Evolutionary conservation across 2,797 vertebrate species (phyloP).

Genomic region (Carapus acus): DNA sequence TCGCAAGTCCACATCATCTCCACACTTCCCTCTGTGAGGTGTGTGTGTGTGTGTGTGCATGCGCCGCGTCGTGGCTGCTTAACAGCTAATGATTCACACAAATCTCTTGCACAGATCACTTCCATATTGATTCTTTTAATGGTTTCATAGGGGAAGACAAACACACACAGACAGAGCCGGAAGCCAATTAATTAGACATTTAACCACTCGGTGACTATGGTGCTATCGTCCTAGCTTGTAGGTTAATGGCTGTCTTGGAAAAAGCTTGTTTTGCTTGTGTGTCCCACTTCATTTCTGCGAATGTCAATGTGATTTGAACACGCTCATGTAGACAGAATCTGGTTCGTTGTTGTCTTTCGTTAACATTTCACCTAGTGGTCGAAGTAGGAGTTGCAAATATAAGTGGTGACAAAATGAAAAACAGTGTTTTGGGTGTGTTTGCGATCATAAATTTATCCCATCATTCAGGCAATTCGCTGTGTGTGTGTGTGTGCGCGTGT

Average conservation of each 20-base stretch:
- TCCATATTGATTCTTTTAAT: constrained; percentile 58
- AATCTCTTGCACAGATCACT: constrained; percentile 47
- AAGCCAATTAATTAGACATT: constrained; percentile 39
- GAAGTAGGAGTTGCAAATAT: not conserved
- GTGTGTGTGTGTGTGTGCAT: constrained; percentile 1
- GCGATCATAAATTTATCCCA: no score
- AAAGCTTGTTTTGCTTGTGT: constrained; percentile 27
- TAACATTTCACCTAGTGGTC: not conserved
- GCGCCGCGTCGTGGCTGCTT: constrained; percentile 27
- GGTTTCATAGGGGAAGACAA: constrained; percentile 31
- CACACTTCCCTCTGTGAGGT: no score
- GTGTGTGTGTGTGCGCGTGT: no score
- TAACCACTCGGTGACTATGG: constrained; percentile 20
- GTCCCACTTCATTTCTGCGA: constrained; percentile 11
- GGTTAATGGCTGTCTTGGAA: constrained; percentile 47
- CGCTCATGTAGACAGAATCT: constrained; percentile 6
- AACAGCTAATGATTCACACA: constrained; percentile 57
- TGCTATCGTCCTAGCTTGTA: constrained; percentile 26
- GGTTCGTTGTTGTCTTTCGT: not conserved
- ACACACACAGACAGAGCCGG: not conserved
- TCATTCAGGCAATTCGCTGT: no score
- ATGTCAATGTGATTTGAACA: constrained; percentile 25
- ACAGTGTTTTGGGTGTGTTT: no score
- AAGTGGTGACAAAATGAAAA: no score
- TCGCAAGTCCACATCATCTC: no score